Conservation (phyloP, 1,140 invertebrate species). For the Drosophila sechellia region DNA sequence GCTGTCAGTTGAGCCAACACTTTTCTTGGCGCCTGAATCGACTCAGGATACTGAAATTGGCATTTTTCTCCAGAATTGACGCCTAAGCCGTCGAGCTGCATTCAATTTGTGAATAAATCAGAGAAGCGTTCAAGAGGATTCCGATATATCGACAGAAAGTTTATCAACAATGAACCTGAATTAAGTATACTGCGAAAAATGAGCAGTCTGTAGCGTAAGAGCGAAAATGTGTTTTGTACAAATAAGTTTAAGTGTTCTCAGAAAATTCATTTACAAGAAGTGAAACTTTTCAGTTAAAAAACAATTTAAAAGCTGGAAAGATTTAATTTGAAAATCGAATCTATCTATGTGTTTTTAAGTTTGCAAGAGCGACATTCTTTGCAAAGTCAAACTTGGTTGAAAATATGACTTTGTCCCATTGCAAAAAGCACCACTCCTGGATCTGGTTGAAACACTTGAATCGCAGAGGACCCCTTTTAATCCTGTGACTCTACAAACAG, state of each 20-base stretch:
- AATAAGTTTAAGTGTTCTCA: too few species aligned
- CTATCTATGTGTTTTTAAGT: too few species aligned
- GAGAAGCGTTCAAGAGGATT: conserved; percentile 52
- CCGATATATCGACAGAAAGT: conserved; percentile 11
- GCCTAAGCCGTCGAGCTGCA: conserved; percentile 40
- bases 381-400: not conserved
- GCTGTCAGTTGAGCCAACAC: conserved; percentile 63
- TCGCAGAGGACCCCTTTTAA: not conserved
- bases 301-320: too few species aligned
- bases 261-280: too few species aligned
- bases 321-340: too few species aligned
- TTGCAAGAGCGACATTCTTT: not conserved
- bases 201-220: conserved; percentile 23
- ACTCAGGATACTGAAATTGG: conserved; percentile 44
- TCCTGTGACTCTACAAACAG: not conserved
- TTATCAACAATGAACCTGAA: conserved; percentile 25
- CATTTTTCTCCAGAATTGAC: conserved; percentile 46
- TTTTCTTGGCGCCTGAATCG: conserved; percentile 36
- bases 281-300: too few species aligned
- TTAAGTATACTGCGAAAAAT: conserved; percentile 35
- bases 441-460: not conserved
- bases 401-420: not conserved
- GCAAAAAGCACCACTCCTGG: not conserved
- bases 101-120: conserved; percentile 61
- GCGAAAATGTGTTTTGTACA: too few species aligned